phyloP scores from a whole-genome alignment of 1,140 invertebrate species.

The Neodiprion virginianus region DNA sequence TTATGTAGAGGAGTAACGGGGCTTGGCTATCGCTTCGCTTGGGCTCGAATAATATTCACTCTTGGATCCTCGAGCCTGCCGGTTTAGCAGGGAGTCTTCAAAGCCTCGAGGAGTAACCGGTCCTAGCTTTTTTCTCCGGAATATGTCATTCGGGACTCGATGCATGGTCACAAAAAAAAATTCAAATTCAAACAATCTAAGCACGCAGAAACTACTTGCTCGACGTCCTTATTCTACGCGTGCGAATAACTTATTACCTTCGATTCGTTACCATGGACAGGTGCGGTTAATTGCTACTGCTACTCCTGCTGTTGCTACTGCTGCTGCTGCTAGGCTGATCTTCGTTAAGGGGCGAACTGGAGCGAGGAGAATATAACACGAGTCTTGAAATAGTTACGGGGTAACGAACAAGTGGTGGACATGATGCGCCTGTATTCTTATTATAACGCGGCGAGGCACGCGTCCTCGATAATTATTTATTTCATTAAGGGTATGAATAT shows the following conservation, averaged over 20 bases:
- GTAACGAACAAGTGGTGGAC: conserved; percentile 1
- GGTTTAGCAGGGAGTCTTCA: not conserved
- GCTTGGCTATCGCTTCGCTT: not conserved
- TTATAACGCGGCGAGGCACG: not conserved
- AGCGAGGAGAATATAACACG: not conserved
- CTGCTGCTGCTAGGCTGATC: not conserved
- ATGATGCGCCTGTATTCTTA: not conserved
- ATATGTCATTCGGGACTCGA: too few relatives aligned
- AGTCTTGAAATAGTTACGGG: not conserved
- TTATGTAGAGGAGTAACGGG: not conserved
- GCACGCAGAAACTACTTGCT: too few relatives aligned
- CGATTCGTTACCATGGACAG: too few relatives aligned
- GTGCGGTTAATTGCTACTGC: too few relatives aligned
- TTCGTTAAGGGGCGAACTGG: not conserved
- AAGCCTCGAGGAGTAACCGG: not conserved
- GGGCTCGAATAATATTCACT: not conserved
- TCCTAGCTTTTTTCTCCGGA: not conserved
- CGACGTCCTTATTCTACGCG: too few relatives aligned
- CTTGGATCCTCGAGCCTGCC: not conserved
- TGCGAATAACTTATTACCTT: too few relatives aligned
- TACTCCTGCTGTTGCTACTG: too few relatives aligned
- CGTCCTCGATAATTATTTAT: not conserved
- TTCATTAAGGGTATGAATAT: not conserved
- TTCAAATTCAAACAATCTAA: too few relatives aligned
- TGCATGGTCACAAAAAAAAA: too few relatives aligned